Evolutionary conservation across 1,140 invertebrate species (phyloP).

Genomic region (Drosophila kurseongensis): DNA sequence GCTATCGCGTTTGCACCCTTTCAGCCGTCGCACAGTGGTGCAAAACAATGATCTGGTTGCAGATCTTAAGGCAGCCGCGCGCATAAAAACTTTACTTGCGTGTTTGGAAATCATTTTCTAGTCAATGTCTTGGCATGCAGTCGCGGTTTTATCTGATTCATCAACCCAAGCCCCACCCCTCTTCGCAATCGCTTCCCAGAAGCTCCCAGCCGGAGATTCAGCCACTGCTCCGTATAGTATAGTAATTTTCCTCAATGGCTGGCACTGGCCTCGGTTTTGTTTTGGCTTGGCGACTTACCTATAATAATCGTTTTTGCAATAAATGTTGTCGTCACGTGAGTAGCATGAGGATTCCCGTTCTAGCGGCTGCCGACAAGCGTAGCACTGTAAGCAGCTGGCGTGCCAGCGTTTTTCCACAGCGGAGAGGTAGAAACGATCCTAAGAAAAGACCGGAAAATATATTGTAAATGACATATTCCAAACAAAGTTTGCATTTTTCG

Average conservation of each 20-base stretch:
- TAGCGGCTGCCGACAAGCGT: conserved; percentile 94
- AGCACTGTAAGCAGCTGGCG: conserved; percentile 95
- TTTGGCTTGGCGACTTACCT: conserved; percentile 89
- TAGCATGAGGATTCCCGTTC: conserved; percentile 97
- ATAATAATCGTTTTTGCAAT: conserved; percentile 99
- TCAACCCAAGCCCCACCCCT: conserved; percentile 29
- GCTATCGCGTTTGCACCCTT: conserved; percentile 33
- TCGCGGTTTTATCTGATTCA: conserved; percentile 81
- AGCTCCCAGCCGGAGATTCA: conserved; percentile 5
- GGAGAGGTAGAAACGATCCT: conserved; percentile 96
- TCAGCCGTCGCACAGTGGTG: conserved; percentile 65
- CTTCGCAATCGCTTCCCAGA: conserved; percentile 33
- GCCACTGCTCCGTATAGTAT: conserved; percentile 22
- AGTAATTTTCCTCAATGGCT: conserved; percentile 26
- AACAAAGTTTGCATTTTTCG: too few species aligned
- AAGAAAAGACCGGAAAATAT: neutral
- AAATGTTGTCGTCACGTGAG: conserved; percentile 96
- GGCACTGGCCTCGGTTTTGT: conserved; percentile 14
- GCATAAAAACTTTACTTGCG: conserved; percentile 79
- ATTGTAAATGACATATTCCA: too few species aligned
- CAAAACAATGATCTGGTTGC: conserved; percentile 56
- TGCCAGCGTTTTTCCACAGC: conserved; percentile 98
- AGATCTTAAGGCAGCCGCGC: conserved; percentile 46
- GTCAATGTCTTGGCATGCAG: conserved; percentile 83
- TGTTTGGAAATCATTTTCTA: conserved; percentile 84